Base-by-base conservation (phyloP, 30 jellyfish, hydroid and myxozoan species). In the Aurelia sp. region DNA sequence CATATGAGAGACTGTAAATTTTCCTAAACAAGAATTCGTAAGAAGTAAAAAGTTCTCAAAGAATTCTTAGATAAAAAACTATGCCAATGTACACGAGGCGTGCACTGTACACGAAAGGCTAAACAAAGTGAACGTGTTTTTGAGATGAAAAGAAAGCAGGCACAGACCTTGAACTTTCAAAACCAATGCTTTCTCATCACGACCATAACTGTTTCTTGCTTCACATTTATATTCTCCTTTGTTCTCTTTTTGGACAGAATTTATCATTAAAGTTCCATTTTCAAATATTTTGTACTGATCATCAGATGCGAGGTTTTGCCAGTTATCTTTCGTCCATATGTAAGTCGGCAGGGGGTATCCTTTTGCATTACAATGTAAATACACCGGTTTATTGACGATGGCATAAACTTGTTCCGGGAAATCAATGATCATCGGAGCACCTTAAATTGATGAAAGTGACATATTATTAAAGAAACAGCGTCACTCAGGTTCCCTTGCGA, bases 231-330 rank as follows among this genome's bases (percentile, higher is more conserved):
- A 93, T 12, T 67, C 59, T 44, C 98, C 98, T 57, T 64, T 82
- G 88, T 82, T 71, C 68, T 51, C 76, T 55, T 68, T 71, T 30
- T 81, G 82, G 18, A 93, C 93, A 8, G 89, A 60, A 33, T 70
- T 63, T 4, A 93, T 47, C n/a, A 27, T 33, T 52, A 93, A 63
- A 13, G 98, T 87, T 40, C 98, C 98, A 74, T 93, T 93, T 70
- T 61, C 84, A 58, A 60, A 76, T 47, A 93, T 76, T 58, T 48
- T 63, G 57, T 80, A 48, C 62, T 76, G 91, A 52, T 85, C 67
- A 81, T 72, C 82, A 31, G 80, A 13, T 5, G 65, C 76, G 11
- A 66, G 76, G 35, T 57, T 47, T 8, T 60, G 90, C 83, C 86
- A 62, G 68, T 91, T 87, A 60, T 92, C 90, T 47, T 86, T 83